Conservation (phyloP, 2,113 vertebrate genomes). For the Phalacrocorax aristotelis region DNA sequence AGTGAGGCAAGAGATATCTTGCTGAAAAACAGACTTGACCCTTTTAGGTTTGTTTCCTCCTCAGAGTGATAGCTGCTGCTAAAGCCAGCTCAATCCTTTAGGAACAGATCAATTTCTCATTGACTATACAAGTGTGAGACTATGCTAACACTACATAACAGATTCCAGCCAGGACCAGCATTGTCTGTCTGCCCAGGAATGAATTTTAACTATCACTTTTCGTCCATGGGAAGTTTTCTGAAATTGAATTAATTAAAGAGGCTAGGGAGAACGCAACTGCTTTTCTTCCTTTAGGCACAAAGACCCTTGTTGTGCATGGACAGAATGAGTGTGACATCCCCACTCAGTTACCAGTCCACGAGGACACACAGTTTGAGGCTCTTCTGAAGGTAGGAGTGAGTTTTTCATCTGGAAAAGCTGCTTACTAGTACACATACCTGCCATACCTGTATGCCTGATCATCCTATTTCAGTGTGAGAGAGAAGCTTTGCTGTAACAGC, state of each 20-base stretch:
- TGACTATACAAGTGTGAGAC: background rate
- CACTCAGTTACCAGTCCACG: conserved; percentile 96
- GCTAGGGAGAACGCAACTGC: background rate
- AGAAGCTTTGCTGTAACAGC: background rate
- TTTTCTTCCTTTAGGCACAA: conserved; percentile 84
- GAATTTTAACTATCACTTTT: background rate
- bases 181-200: background rate
- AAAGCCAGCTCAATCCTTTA: background rate
- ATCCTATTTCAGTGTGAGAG: background rate
- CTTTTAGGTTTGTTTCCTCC: background rate
- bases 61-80: background rate
- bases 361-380: conserved; percentile 98
- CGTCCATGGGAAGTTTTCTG: background rate
- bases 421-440: background rate
- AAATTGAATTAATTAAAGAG: background rate
- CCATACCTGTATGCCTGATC: background rate
- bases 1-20: background rate
- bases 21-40: conserved; percentile 17
- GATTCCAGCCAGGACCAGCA: background rate
- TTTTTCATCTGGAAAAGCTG: background rate
- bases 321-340: conserved; percentile 99
- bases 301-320: conserved; percentile 96
- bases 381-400: conserved; percentile 86
- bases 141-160: background rate
- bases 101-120: background rate